Evolutionary conservation across 2,888 invertebrate genomes (phyloP), one percentile per base, ranked within the genome.

Genomic region (Gortyna flavago): DNA sequence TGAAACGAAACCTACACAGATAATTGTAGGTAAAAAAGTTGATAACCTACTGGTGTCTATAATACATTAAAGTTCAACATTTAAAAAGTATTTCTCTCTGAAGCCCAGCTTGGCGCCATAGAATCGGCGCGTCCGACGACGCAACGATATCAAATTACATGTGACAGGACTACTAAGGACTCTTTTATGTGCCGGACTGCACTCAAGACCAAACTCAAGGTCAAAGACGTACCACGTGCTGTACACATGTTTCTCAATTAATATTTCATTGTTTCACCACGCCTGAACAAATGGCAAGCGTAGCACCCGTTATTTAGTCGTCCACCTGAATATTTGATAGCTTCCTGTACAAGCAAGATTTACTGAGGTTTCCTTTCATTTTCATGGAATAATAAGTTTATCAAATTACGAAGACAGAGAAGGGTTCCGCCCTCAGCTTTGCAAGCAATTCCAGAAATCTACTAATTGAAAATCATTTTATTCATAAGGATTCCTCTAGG

Each of bases 381-480:
- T 59, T 72, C 32, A 0, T 32, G n/a, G 72, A n/a, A 64, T 57
- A 74, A 64, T 64, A 65, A 41, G 6, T 64, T 57, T n/a, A 57
- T 48, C 18, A 71, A 25, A 65, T 65, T 65, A 54, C 35, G 7
- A 38, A 32, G 57, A 51, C 32, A 54, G 44, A 29, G 4, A 29
- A 59, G 13, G 16, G 9, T 68, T 51, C 11, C 6, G 18, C 51
- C 59, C 67, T 41, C 29, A 35, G 57, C 41, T 35, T 44, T 16
- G 41, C 18, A 0, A 68, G 48, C 68, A 57, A 83, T 69, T 35
- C 51, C 18, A 65, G 41, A 35, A 69, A 79, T 79, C 7, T 59
- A 29, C 64, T 54, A 51, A 80, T 79, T 84, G 64, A 65, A 80
- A 78, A 80, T 69, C 57, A 51, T 83, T 7, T 18, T 29, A n/a